Evolutionary conservation across 1,140 invertebrate genomes (phyloP).

Genomic region (Globodera rostochiensis): DNA sequence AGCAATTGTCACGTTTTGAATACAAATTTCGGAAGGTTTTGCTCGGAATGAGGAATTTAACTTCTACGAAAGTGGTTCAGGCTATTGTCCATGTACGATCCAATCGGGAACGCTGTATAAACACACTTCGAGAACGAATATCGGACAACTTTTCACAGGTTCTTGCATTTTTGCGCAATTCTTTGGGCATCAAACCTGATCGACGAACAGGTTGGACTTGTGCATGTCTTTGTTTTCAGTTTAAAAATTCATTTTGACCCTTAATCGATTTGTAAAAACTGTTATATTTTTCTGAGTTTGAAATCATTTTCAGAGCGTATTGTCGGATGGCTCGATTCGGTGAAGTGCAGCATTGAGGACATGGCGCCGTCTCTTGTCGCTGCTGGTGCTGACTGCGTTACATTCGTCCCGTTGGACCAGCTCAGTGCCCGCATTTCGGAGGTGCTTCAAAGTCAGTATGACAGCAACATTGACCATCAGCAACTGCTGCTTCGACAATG

Average conservation of each 20-base stretch:
- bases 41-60: conserved; percentile 3
- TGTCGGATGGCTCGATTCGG: conserved; percentile 16
- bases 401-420: neutral
- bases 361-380: neutral
- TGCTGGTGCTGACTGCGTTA: neutral
- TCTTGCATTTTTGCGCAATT: conserved; percentile 36
- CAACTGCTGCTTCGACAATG: conserved; percentile 22
- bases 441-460: neutral
- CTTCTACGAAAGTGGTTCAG: conserved; percentile 29
- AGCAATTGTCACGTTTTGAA: conserved; percentile 49
- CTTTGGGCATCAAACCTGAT: neutral
- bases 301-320: conserved; percentile 5
- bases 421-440: conserved; percentile 7
- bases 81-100: conserved; percentile 27
- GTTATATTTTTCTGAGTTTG: too few species aligned
- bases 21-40: conserved; percentile 51
- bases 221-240: neutral
- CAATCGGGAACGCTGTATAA: conserved; percentile 36
- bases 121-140: conserved; percentile 35
- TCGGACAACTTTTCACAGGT: conserved; percentile 46
- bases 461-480: conserved; percentile 18
- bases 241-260: neutral
- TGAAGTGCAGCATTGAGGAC: neutral
- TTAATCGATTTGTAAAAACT: too few species aligned
- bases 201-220: neutral